Evolutionary conservation across 2,888 invertebrate species (phyloP).

Genomic region (Tortrix viridana): DNA sequence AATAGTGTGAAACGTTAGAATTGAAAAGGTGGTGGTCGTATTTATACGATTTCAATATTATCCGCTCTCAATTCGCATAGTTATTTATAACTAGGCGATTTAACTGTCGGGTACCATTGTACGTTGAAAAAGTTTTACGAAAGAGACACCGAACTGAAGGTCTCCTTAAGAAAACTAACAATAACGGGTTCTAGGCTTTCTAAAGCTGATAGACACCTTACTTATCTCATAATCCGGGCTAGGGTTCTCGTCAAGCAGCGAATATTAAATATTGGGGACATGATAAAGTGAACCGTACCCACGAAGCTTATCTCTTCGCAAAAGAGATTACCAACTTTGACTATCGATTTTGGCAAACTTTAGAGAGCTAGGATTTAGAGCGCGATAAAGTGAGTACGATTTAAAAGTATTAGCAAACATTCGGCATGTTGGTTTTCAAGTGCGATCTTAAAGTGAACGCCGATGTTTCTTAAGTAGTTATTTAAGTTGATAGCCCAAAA

Average conservation of each 20-base stretch:
- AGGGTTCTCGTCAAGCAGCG: slow-evolving; percentile 48
- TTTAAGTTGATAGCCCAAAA: slow-evolving; percentile 48
- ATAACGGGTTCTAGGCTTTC: slow-evolving; percentile 1
- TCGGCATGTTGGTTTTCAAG: slow-evolving; percentile 8
- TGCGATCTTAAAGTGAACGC: neutral
- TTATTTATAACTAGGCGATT: too few species aligned
- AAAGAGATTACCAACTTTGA: slow-evolving; percentile 64
- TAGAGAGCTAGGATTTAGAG: slow-evolving; percentile 52
- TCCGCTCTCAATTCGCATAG: too few species aligned
- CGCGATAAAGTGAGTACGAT: slow-evolving; percentile 56
- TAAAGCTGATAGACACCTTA: slow-evolving; percentile 20
- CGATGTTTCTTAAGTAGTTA: slow-evolving; percentile 17
- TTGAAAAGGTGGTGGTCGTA: slow-evolving; percentile 14
- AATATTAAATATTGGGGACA: slow-evolving; percentile 58
- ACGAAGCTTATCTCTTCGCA: slow-evolving; percentile 61
- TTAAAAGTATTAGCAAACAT: slow-evolving; percentile 21
- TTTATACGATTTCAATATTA: neutral
- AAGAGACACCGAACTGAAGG: too few species aligned
- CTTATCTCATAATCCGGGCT: slow-evolving; percentile 43
- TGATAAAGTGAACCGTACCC: slow-evolving; percentile 57
- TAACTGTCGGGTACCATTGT: too few species aligned
- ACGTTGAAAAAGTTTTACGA: too few species aligned
- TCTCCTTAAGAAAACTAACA: neutral
- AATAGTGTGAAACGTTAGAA: slow-evolving; percentile 23
- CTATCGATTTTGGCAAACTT: slow-evolving; percentile 62